Base-by-base conservation (phyloP, 1,140 invertebrate genomes). In the Aphelenchoides besseyi region DNA sequence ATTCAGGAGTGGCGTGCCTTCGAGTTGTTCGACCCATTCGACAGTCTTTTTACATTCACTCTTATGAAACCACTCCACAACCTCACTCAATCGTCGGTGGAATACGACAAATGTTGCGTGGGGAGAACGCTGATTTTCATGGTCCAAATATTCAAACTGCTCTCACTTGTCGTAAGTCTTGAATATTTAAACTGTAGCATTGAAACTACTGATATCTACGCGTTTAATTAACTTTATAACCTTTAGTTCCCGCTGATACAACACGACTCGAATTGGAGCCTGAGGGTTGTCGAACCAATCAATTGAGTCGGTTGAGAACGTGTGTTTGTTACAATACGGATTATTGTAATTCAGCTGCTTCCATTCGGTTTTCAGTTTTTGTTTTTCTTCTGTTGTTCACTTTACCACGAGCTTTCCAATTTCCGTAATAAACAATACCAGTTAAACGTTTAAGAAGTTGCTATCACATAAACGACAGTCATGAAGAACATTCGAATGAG, bases 271-370 rank as follows among this genome's bases (percentile, higher is more conserved):
- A 67, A 5, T 35, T 67, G 2, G 63, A 67, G 29, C 63, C 63
- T 29, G 63, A 32, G 3, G 63, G 63, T 26, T 67, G 63, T 48
- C 63, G 63, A 29, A 48, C 37, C 16, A 48, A 67, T 32, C 32
- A 32, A 28, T 28, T 67, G 18, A 67, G 32, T 67, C 18, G 32
- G 3, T 16, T 35, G 5, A 9, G 32, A 16, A 48, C 63, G n/a
- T 67, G 63, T 55, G 37, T 67, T 55, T 67, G 63, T 55, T 67
- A 67, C 18, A 48, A 29, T 33, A 16, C n/a, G n/a, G 63, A 67
- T 41, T 67, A 67, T 48, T 67, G 63, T 29, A 67, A 67, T 48
- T 12, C 41, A 12, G 41, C 12, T 48, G 41, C 12, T 48, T 16
- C 41, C 12, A 12, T 16, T 48, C 12, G 41, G 41, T 12, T 48